phyloP scores from a whole-genome alignment of 2,113 vertebrate species.

The Triplophysa dalaica region DNA sequence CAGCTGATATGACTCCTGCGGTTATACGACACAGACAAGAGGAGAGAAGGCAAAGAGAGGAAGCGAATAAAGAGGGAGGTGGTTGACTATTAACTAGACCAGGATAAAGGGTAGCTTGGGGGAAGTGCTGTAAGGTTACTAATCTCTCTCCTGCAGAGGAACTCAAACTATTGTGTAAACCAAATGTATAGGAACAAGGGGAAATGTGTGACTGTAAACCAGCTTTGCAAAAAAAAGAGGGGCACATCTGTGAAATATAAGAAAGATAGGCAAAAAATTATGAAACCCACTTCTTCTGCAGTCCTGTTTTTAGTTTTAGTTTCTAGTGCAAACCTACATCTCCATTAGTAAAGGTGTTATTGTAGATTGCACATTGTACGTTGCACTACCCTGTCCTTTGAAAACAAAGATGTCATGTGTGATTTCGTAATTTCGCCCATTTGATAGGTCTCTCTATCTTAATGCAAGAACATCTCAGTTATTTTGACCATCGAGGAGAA shows the following conservation, averaged over 20 bases:
- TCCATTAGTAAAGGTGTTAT: neutral
- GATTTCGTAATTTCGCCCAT: neutral
- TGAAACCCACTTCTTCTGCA: neutral
- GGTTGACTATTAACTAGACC: slow-evolving; percentile 78
- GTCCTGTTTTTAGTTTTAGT: neutral
- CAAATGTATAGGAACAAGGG: slow-evolving; percentile 39
- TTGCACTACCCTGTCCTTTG: neutral
- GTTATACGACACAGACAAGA: slow-evolving; percentile 59
- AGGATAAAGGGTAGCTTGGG: slow-evolving; percentile 69
- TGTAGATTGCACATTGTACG: neutral
- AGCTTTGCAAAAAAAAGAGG: neutral
- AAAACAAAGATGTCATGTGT: neutral
- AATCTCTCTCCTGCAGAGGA: slow-evolving; percentile 73
- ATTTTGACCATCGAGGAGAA: neutral
- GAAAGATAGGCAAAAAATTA: neutral
- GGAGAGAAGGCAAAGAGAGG: slow-evolving; percentile 39
- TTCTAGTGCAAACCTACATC: neutral
- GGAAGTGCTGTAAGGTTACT: slow-evolving; percentile 70
- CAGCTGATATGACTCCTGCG: slow-evolving; percentile 42
- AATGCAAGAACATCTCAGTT: neutral
- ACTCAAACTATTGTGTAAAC: slow-evolving; percentile 73
- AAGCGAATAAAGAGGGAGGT: slow-evolving; percentile 67
- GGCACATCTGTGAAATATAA: slow-evolving; percentile 6
- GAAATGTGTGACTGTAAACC: slow-evolving; percentile 12
- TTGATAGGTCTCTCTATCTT: neutral